Evolutionary conservation across 2,797 vertebrate genomes (phyloP), one percentile per base, ranked within the genome.

Genomic region (Sebastes vulpes): DNA sequence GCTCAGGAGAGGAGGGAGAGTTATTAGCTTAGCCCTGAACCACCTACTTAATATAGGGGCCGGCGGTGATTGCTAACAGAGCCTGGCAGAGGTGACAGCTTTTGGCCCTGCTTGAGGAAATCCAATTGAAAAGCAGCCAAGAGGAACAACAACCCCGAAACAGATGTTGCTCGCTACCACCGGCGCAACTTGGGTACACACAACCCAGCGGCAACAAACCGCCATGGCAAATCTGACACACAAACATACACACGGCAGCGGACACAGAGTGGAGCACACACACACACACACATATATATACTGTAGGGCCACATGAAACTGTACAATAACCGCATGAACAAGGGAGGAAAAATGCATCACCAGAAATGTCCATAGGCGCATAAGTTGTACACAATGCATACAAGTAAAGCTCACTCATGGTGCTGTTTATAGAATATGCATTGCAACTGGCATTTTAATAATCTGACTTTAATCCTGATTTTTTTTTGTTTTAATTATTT

Each of bases 1-100:
- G 97, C 96, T 98, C 97, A 97, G 97, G 97, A 96, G 95, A 97
- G 97, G 97, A 97, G 97, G 96, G 97, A 98, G 95, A 98, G 97
- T 98, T 99, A 99, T 99, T 98, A 99, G 97, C 97, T 98, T 97
- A 98, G 98, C 98, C 98, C 98, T 99, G 98, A 99, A 98, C 97
- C 97, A 97, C 97, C 97, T 97, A 95, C 97, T 98, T 99, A 98
- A 98, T 98, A 98, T 97, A 96, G 97, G 97, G 97, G 95, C 97
- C 96, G 94, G 96, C 94, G 92, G 96, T 97, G 97, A 98, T 97
- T 97, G 96, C 97, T 98, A 98, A 98, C 98, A 98, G 98, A 98
- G 97, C 97, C 98, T 98, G 96, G 97, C 97, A 97, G 96, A 97
- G 94, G 97, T 98, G 98, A 98, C 98, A 98, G 97, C 97, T 97